Evolutionary conservation across 2,888 invertebrate genomes (phyloP).

Genomic region (Tridacna gigas): DNA sequence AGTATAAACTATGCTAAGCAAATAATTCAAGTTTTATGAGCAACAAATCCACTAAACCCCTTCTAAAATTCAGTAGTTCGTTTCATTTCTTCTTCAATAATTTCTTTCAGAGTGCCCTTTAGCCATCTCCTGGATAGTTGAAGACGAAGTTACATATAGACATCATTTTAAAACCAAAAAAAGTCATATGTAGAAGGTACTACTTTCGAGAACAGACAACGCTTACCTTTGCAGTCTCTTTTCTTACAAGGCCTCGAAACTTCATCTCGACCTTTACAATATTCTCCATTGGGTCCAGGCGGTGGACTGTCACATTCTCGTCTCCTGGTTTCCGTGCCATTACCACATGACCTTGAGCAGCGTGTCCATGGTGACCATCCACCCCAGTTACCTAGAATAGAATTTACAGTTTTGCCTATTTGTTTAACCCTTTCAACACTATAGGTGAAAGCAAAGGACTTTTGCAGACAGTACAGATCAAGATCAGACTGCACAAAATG

Average conservation of each 20-base stretch:
- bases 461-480: no score
- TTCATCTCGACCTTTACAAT: constrained; percentile 28
- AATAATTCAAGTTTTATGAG: no score
- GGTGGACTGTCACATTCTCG: constrained; percentile 41
- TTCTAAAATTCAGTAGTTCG: no score
- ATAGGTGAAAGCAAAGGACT: no score
- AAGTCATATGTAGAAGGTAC: background rate
- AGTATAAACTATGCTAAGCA: no score
- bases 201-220: background rate
- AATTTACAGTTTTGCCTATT: background rate
- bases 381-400: constrained; percentile 42
- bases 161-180: background rate
- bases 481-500: no score
- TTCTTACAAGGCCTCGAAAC: constrained; percentile 40
- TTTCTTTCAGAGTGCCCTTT: no score
- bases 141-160: background rate
- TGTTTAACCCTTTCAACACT: no score
- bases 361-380: constrained; percentile 53
- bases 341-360: constrained; percentile 50
- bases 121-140: no score
- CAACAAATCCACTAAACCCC: no score
- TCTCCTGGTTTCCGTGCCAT: constrained; percentile 42
- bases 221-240: constrained; percentile 31
- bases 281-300: constrained; percentile 37
- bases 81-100: no score